These are phyloP conservation scores for Globodera rostochiensis DNA, from an alignment of 1,140 invertebrate species.

Conservation along the genomic window DNA sequence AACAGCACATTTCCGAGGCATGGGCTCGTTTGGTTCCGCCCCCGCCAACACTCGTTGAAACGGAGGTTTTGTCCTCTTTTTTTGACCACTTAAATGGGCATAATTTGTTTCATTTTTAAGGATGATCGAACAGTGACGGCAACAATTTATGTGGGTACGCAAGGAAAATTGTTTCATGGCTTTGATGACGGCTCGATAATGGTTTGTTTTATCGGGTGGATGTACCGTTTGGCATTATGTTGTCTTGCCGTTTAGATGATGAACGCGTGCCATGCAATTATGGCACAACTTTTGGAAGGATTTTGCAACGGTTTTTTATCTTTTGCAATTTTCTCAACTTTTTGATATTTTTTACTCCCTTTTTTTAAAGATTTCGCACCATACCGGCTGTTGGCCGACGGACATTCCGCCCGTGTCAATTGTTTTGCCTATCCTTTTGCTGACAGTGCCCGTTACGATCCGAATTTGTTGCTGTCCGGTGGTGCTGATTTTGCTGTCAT, in stretches of 20 bases:
- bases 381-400: conserved; percentile 73
- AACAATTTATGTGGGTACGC: conserved; percentile 87
- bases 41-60: conserved; percentile 44
- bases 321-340: neutral
- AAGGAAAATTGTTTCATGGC: conserved; percentile 89
- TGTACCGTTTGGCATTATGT: neutral
- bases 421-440: conserved; percentile 92
- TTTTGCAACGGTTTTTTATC: conserved; percentile 25
- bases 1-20: conserved; percentile 48
- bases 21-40: conserved; percentile 53
- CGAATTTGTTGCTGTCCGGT: conserved; percentile 86
- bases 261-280: conserved; percentile 90
- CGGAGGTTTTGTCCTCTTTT: conserved; percentile 38
- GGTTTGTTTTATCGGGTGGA: neutral
- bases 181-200: conserved; percentile 84
- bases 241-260: conserved; percentile 78
- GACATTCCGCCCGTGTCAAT: conserved; percentile 90
- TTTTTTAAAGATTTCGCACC: conserved; percentile 31
- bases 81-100: neutral
- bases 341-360: neutral
- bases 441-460: conserved; percentile 87
- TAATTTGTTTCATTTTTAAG: conserved; percentile 7
- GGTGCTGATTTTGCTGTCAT: conserved; percentile 96
- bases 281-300: conserved; percentile 86
- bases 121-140: conserved; percentile 75